Evolutionary conservation across 1,140 invertebrate species (phyloP).

Genomic region (Drosophila oshimai): DNA sequence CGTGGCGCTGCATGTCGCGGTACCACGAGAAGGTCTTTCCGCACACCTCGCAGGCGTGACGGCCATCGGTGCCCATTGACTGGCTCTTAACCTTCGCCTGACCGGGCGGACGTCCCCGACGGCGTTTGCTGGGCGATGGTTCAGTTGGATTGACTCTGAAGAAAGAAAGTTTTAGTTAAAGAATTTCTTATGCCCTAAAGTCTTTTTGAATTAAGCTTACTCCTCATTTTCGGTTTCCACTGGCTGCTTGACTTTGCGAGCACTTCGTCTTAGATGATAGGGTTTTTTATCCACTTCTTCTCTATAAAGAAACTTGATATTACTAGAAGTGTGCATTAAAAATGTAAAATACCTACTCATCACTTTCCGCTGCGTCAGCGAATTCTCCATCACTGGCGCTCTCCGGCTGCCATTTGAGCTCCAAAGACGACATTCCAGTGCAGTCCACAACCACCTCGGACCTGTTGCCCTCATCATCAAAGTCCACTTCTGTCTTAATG

Average conservation of each 20-base stretch:
- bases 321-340: not conserved
- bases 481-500: conserved; percentile 48
- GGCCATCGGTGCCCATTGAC: conserved; percentile 21
- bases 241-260: conserved; percentile 26
- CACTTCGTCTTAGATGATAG: conserved; percentile 31
- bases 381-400: conserved; percentile 24
- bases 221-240: conserved; percentile 40
- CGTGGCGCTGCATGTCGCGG: conserved; percentile 68
- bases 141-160: not conserved
- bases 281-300: conserved; percentile 10
- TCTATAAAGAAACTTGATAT: not conserved
- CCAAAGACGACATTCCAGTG: not conserved
- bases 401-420: conserved; percentile 29
- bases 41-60: conserved; percentile 50
- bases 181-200: not conserved
- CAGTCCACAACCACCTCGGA: not conserved
- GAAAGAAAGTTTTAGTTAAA: not conserved
- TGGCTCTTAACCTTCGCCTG: conserved; percentile 14
- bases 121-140: conserved; percentile 26
- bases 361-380: not conserved
- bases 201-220: not conserved
- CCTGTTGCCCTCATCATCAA: not conserved
- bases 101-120: conserved; percentile 51
- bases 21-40: conserved; percentile 67
- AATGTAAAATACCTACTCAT: conserved; percentile 14